Base-by-base conservation (phyloP, 1,140 invertebrate genomes). In the Frieseomelitta varia region DNA sequence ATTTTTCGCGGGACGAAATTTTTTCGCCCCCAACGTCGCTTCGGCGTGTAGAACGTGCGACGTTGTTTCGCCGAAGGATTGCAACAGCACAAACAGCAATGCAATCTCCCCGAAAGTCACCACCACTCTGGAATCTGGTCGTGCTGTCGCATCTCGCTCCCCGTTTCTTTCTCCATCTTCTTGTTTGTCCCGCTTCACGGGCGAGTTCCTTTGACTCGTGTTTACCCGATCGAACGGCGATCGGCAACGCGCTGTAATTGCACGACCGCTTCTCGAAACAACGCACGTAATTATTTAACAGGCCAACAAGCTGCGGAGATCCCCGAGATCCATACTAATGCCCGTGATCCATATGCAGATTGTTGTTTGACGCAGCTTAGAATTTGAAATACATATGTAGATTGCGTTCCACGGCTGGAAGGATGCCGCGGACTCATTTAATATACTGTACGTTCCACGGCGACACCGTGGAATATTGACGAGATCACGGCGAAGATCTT, bases 281-380 rank as follows among this genome's bases (percentile, higher is more conserved):
- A 21, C 21, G 51, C 19, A 12, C n/a, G 61, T 74, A 74, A 81
- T 81, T 75, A 81, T 75, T 81, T 56, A 34, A 65, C 71, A 30
- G 24, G 47, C 19, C 47, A 47, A 10, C 30, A 75, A 55, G 39
- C 56, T 27, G 8, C 8, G 27, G 30, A 63, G 61, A 27, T 15
- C 72, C 69, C 21, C 17, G 53, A 15, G 53, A 19, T 63, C 68
- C 55, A 74, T 74, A 53, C 27, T 63, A 56, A 81, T 63, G 19
- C 58, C 30, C 47, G 14, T 17, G 56, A 75, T 81, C 79, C 72
- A 75, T 81, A 81, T 81, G 79, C 79, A 81, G 72, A 81, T 81
- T 65, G 79, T 74, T 74, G 56, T 75, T 65, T 39, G 79, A 65
- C 47, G 58, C 71, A n/a, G 58, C 61, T 81, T 55, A 65, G 71